Evolutionary conservation across 2,113 vertebrate species (phyloP), one percentile per base, ranked within the genome.

Genomic region (Podarcis raffonei): DNA sequence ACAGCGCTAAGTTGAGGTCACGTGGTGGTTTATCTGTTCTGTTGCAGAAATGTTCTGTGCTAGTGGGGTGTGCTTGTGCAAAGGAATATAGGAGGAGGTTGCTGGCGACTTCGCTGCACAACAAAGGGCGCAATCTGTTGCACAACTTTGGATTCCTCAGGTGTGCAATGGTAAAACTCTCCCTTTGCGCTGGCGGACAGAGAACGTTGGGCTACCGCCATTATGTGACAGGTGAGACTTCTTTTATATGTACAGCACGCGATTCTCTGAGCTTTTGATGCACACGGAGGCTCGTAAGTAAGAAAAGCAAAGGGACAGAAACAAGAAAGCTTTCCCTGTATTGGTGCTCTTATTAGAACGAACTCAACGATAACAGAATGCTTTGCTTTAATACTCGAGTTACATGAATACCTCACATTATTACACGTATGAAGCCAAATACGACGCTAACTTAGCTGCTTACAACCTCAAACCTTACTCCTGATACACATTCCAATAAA

Each of bases 401-500:
- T 94, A 98, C 97, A 97, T 96, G 94, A 96, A 96, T 96, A 97
- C 96, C 96, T 97, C 97, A 97, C 96, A 95, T 97, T 95, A 95
- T 97, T 96, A 97, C 96, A 97, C 93, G 92, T 95, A 97, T 96
- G 95, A 97, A 97, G 96, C 96, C 96, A 96, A 97, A 94, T 97
- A 96, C 96, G 94, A 97, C 96, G 96, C 96, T 96, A 96, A 95
- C 97, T 95, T 96, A 93, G 94, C 95, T 96, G 96, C 95, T 97
- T 95, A 97, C 96, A 97, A 96, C 96, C 96, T 97, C 95, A 96
- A 97, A 96, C 93, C 96, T 97, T 97, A 97, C 95, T 96, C 96
- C 96, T 95, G 94, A 95, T 96, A 97, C 96, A 98, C 97, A 99
- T 98, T 98, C 98, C 98, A 97, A 98, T 98, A 96, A 98, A 97